Base-by-base conservation (phyloP, 2,797 vertebrate genomes). In the Lithobates pipiens region DNA sequence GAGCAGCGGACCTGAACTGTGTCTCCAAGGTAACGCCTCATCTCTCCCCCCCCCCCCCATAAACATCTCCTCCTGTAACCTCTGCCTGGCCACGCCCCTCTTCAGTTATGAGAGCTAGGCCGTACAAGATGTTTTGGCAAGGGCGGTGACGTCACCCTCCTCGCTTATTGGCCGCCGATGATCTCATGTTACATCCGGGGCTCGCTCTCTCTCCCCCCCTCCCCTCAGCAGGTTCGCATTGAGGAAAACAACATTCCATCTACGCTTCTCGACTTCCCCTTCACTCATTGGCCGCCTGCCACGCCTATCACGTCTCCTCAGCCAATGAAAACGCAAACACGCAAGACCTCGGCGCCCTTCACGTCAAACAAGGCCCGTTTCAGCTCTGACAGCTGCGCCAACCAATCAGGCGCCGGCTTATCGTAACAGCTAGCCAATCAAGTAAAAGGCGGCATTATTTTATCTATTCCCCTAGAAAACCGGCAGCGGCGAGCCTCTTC, bases 111-210 rank as follows among this genome's bases (percentile, higher is more conserved):
- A 86, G 70, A 69, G 72, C 42, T 29, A 61, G 63, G 34, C 73
- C 5, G 18, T 15, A 29, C 18, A 32, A 74, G 50, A 72, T 87
- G 85, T 83, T 83, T 75, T 79, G 69, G 57, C 21, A 36, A 86
- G 68, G 80, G 15, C 16, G 61, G 32, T 83, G 86, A 80, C 86
- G 76, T 87, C 70, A 87, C 13, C 76, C 32, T 68, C 9, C 3
- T 15, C 9, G 42, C 29, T 69, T 1, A 87, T 87, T 87, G 86
- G 86, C 46, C 50, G 21, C 34, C 63, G 76, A 87, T 87, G 86
- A 87, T 75, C 70, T 87, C 86, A 87, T 87, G 71, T 83, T 87
- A 83, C 86, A 87, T 87, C 76, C 86, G 86, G 86, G 81, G 16
- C 21, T 44, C 21, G 76, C 36, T 3, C 42, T 27, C 2, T 23